These are phyloP conservation scores for Rhizomys pruinosus DNA, from an alignment of 2,113 vertebrate species.

Conservation along the genomic window DNA sequence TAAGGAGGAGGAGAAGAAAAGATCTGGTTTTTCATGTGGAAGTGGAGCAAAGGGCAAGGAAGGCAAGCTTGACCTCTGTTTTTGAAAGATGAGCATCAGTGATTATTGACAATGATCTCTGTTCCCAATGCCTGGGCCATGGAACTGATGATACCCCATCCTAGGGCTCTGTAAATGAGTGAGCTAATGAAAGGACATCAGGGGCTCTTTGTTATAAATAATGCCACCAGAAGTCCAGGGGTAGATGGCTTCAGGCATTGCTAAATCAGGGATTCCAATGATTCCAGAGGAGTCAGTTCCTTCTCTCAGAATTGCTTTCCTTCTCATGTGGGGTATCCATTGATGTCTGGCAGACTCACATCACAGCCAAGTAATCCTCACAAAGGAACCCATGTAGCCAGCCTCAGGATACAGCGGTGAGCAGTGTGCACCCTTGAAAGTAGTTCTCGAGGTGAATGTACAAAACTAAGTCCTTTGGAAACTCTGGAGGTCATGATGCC, in stretches of 20 bases:
- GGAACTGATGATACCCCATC: background rate
- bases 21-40: background rate
- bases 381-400: background rate
- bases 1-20: background rate
- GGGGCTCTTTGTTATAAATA: background rate
- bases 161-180: background rate
- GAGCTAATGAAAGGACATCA: background rate
- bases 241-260: background rate
- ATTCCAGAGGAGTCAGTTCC: background rate
- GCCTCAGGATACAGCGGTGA: background rate
- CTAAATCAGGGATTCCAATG: background rate
- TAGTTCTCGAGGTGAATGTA: background rate
- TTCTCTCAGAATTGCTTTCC: constrained; percentile 41
- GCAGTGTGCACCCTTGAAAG: background rate
- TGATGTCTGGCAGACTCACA: background rate
- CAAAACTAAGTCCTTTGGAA: background rate
- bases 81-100: background rate
- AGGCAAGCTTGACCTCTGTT: background rate
- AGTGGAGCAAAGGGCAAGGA: background rate
- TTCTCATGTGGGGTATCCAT: background rate
- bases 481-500: background rate
- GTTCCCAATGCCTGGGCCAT: background rate
- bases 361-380: background rate
- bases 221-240: background rate
- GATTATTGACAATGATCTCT: background rate